Conservation (phyloP, 2,797 vertebrate species). For the Gymnoscopelus braueri region DNA sequence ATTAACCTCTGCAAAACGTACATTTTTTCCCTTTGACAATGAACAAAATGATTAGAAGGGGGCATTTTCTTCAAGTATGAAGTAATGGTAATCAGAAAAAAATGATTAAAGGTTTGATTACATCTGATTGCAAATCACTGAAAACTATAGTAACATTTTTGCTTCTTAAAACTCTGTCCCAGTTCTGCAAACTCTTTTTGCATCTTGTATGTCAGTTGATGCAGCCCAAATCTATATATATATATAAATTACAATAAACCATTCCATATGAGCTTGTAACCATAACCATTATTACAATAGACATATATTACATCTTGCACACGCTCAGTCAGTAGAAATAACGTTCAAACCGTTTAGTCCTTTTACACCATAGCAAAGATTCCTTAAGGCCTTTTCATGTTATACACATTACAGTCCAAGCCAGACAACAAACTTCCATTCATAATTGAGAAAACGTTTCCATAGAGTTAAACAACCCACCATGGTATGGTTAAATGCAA, state of each 20-base stretch:
- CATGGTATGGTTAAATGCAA: conserved; percentile 53
- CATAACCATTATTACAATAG: conserved; percentile 44
- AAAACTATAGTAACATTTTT: conserved; percentile 58
- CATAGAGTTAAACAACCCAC: conserved; percentile 47
- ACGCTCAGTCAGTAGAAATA: conserved; percentile 57
- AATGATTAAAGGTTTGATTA: conserved; percentile 32
- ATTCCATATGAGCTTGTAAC: conserved; percentile 55
- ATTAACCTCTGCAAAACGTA: conserved; percentile 75
- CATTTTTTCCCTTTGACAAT: conserved; percentile 50
- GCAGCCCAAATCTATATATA: conserved; percentile 40
- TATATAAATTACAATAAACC: conserved; percentile 60
- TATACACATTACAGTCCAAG: conserved; percentile 68
- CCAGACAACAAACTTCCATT: conserved; percentile 54
- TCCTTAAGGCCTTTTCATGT: conserved; percentile 71
- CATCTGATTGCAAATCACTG: conserved; percentile 53
- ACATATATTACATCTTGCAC: conserved; percentile 61
- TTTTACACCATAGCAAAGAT: conserved; percentile 61
- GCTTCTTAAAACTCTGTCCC: conserved; percentile 53
- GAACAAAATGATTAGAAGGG: conserved; percentile 50
- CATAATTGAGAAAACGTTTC: conserved; percentile 54
- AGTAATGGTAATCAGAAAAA: conserved; percentile 70
- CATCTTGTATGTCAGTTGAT: conserved; percentile 58
- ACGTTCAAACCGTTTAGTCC: conserved; percentile 56
- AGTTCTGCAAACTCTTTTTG: conserved; percentile 40
- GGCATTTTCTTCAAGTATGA: conserved; percentile 58